These are phyloP conservation scores for Platalea minor DNA, from an alignment of 2,797 vertebrate species.

Conservation along the genomic window DNA sequence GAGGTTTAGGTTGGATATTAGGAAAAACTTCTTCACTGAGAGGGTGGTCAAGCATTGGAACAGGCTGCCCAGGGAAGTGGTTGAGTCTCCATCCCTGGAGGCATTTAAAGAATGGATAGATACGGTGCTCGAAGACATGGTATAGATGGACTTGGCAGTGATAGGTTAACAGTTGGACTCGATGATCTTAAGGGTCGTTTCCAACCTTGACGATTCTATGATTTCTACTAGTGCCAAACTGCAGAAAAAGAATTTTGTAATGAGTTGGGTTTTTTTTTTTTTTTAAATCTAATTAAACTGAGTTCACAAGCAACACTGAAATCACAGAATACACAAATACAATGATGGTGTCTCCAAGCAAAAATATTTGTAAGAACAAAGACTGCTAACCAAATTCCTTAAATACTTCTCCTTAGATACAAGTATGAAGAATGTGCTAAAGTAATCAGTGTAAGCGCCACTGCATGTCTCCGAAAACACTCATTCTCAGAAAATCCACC, in stretches of 20 bases:
- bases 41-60: too few relatives aligned
- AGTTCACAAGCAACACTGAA: background rate
- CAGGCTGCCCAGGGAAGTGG: too few relatives aligned
- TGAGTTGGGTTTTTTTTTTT: background rate
- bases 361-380: constrained; percentile 54
- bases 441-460: constrained; percentile 9
- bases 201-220: too few relatives aligned
- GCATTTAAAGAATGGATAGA: too few relatives aligned
- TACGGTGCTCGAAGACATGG: too few relatives aligned
- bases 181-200: too few relatives aligned
- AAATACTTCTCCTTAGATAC: constrained; percentile 55
- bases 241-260: constrained; percentile 7
- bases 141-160: too few relatives aligned
- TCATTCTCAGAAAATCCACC: constrained; percentile 47
- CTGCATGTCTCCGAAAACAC: constrained; percentile 41
- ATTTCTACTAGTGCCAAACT: constrained; percentile 14
- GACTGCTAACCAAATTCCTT: constrained; percentile 46
- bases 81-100: too few relatives aligned
- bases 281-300: background rate
- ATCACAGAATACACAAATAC: constrained; percentile 8
- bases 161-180: too few relatives aligned
- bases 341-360: constrained; percentile 23
- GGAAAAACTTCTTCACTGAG: too few relatives aligned
- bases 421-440: constrained; percentile 47
- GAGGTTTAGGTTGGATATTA: too few relatives aligned